Conservation (phyloP, 2,888 invertebrate species). For the Vanessa cardui region DNA sequence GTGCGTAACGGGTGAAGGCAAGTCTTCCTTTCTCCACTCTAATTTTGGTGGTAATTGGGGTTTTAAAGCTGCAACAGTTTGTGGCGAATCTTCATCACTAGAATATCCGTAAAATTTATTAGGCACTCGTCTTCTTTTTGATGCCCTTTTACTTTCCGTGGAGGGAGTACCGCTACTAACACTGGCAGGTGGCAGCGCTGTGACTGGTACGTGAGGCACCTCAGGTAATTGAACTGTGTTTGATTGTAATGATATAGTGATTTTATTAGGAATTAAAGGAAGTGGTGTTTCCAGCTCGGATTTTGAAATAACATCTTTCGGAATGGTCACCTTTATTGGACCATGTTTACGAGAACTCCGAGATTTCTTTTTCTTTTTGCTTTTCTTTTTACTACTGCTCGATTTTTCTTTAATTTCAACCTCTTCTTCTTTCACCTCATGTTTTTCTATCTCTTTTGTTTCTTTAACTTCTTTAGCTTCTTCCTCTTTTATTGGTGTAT, state of each 20-base stretch:
- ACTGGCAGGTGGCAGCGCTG: constrained; percentile 38
- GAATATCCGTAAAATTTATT: constrained; percentile 95
- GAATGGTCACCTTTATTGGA: constrained; percentile 84
- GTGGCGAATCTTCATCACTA: constrained; percentile 89
- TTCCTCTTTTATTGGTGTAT: constrained; percentile 81
- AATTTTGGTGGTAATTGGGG: constrained; percentile 85
- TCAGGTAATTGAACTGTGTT: constrained; percentile 78
- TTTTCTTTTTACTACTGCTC: constrained; percentile 85
- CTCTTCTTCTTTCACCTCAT: constrained; percentile 70
- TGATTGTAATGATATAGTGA: constrained; percentile 77
- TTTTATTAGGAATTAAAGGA: constrained; percentile 68
- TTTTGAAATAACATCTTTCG: constrained; percentile 73
- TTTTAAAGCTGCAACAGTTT: constrained; percentile 77
- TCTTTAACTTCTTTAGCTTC: constrained; percentile 80
- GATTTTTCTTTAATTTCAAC: constrained; percentile 77
- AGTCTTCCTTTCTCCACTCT: constrained; percentile 89
- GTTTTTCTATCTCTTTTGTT: constrained; percentile 73
- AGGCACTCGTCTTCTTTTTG: constrained; percentile 90
- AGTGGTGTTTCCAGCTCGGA: constrained; percentile 54
- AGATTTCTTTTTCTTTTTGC: constrained; percentile 85
- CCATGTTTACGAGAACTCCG: constrained; percentile 74
- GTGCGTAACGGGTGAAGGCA: constrained; percentile 82
- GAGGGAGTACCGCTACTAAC: constrained; percentile 53
- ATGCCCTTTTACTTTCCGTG: constrained; percentile 86
- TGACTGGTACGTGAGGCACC: constrained; percentile 52